Evolutionary conservation across 2,888 invertebrate genomes (phyloP).

Genomic region (Euzophera pinguis): DNA sequence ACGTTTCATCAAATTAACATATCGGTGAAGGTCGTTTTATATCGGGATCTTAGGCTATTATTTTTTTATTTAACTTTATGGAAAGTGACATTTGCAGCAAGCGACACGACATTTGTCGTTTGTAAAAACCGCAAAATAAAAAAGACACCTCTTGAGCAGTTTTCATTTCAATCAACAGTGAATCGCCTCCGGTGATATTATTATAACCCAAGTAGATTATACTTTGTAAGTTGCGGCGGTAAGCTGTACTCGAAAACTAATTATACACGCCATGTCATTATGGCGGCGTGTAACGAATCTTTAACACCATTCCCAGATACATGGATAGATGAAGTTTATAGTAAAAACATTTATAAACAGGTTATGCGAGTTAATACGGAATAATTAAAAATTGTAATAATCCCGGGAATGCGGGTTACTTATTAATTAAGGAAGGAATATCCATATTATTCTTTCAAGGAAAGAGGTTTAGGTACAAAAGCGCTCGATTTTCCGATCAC

Average conservation of each 20-base stretch:
- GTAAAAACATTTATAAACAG: neutral
- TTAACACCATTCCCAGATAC: slow-evolving; percentile 2
- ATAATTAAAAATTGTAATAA: too few species aligned
- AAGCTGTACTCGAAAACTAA: neutral
- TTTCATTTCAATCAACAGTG: neutral
- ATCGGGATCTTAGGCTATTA: too few species aligned
- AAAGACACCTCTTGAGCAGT: neutral
- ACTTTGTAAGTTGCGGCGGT: neutral
- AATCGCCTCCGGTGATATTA: neutral
- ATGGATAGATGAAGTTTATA: neutral
- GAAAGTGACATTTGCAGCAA: neutral
- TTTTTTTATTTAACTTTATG: too few species aligned
- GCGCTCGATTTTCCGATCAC: too few species aligned
- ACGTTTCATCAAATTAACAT: too few species aligned
- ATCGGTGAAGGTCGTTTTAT: too few species aligned
- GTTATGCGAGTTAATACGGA: too few species aligned
- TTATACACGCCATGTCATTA: slow-evolving; percentile 2
- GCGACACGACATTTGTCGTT: neutral
- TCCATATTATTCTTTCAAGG: too few species aligned
- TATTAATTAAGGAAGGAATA: too few species aligned
- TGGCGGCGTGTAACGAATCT: slow-evolving; percentile 2
- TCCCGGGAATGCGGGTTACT: too few species aligned
- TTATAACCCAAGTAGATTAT: neutral
- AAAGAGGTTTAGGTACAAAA: too few species aligned
- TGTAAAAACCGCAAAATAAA: neutral